phyloP scores from a whole-genome alignment of 2,113 vertebrate genomes.

The Onychostruthus taczanowskii region DNA sequence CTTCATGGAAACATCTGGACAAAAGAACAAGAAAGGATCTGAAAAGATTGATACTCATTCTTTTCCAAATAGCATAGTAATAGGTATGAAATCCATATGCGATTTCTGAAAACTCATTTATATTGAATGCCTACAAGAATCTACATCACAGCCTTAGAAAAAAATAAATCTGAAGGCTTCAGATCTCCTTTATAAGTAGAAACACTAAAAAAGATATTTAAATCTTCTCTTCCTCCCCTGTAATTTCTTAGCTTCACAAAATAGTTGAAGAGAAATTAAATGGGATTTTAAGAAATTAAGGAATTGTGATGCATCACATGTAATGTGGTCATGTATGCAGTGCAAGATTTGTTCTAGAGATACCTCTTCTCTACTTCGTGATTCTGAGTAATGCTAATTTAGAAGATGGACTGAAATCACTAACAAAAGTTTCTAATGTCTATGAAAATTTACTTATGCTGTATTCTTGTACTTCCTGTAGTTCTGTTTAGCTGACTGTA shows the following conservation, averaged over 20 bases:
- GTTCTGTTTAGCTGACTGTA: neutral
- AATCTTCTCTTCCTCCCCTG: neutral
- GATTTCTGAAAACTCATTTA: neutral
- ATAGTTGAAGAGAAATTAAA: neutral
- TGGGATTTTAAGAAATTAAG: neutral
- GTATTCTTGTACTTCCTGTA: neutral
- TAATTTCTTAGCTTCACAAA: neutral
- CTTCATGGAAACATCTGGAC: neutral
- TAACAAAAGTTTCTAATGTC: neutral
- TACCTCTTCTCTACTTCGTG: neutral
- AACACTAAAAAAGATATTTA: neutral
- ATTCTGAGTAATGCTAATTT: neutral
- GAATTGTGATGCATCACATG: neutral
- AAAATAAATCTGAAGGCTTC: neutral
- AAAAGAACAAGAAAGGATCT: neutral
- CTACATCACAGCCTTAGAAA: neutral
- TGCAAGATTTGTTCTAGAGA: neutral
- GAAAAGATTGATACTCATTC: neutral
- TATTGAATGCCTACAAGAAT: neutral
- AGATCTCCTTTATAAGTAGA: neutral
- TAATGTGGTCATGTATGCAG: neutral
- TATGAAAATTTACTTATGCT: neutral
- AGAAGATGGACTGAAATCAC: neutral
- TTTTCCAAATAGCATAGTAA: neutral
- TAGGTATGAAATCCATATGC: neutral